Evolutionary conservation across 2,888 invertebrate genomes (phyloP).

Genomic region (Drosophila antonietae): DNA sequence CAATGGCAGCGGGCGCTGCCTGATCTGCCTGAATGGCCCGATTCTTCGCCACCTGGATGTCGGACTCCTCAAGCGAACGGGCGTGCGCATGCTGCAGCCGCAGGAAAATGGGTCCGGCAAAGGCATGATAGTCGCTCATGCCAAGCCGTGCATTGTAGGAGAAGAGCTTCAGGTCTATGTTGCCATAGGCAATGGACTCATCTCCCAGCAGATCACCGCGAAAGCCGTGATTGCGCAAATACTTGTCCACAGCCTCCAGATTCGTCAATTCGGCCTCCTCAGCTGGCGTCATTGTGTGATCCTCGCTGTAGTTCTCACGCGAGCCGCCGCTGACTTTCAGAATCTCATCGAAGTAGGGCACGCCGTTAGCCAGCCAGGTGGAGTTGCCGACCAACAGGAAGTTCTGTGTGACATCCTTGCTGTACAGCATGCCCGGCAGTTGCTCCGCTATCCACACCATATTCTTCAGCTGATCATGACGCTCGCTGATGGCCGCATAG

Average conservation of each 20-base stretch:
- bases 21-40: constrained; percentile 14
- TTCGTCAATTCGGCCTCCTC: constrained; percentile 78
- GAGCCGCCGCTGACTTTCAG: constrained; percentile 77
- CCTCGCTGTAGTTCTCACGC: constrained; percentile 69
- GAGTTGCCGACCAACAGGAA: constrained; percentile 84
- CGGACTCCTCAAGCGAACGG: constrained; percentile 23
- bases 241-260: constrained; percentile 82
- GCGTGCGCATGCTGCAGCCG: constrained; percentile 71
- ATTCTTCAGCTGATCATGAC: constrained; percentile 81
- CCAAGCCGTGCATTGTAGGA: constrained; percentile 82
- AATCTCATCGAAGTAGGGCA: constrained; percentile 82
- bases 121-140: constrained; percentile 83
- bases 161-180: constrained; percentile 84
- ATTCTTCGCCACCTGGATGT: constrained; percentile 8
- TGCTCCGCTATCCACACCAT: constrained; percentile 92
- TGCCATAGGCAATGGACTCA: constrained; percentile 83
- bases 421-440: constrained; percentile 87
- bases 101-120: constrained; percentile 84
- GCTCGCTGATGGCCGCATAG: constrained; percentile 69
- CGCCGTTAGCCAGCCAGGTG: constrained; percentile 88
- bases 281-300: constrained; percentile 61
- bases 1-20: constrained; percentile 61
- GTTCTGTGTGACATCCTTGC: constrained; percentile 87
- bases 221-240: constrained; percentile 81
- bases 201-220: constrained; percentile 84